Percentiles rank a stretch among this genome's conserved stretches.
These are phyloP conservation scores for Callipepla californica DNA, from an alignment of 2,113 vertebrate species.

Conservation along the genomic window DNA sequence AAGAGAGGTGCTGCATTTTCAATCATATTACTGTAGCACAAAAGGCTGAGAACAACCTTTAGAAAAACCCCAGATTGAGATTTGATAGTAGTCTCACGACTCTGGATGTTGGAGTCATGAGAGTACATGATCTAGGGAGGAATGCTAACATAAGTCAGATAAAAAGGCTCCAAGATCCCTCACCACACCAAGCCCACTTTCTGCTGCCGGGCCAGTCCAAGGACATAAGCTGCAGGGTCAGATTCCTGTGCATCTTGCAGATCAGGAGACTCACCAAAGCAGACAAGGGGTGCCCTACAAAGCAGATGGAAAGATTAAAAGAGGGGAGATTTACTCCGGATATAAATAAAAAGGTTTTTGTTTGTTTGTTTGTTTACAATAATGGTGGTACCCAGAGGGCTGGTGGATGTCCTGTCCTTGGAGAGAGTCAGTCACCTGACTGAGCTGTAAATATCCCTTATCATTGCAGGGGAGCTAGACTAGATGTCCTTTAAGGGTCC, in stretches of 20 bases:
- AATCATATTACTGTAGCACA: background rate
- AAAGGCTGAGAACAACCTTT: background rate
- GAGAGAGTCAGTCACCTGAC: no score
- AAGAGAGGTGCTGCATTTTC: background rate
- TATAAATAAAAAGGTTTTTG: no score
- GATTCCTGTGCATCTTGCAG: background rate
- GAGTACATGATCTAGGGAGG: background rate
- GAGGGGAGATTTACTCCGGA: no score
- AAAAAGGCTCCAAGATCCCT: background rate
- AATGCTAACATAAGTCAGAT: background rate
- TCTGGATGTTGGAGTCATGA: background rate
- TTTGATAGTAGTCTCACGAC: background rate
- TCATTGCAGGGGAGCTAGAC: no score
- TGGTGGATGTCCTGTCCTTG: no score
- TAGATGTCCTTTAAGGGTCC: no score
- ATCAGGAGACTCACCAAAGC: background rate
- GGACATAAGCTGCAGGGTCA: background rate
- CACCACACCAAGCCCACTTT: background rate
- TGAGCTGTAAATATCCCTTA: no score
- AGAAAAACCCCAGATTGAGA: background rate
- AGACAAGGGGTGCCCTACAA: background rate
- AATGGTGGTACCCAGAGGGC: no score
- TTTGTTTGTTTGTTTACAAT: no score
- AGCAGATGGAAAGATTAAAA: background rate
- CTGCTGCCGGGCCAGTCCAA: background rate